phyloP scores from a whole-genome alignment of 2,888 invertebrate genomes.

The Drosophila recens region DNA sequence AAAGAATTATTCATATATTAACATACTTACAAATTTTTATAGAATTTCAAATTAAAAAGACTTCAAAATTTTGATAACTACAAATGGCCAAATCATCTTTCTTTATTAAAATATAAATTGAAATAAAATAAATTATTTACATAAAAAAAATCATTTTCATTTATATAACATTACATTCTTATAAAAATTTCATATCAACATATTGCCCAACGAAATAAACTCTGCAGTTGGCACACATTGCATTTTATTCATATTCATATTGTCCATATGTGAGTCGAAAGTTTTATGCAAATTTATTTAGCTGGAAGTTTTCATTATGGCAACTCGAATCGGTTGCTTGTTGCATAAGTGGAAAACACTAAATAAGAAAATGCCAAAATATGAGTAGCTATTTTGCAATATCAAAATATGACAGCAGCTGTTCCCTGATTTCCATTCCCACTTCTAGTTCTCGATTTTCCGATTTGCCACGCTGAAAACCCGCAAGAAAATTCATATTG shows the following conservation, averaged over 20 bases:
- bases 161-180: background rate
- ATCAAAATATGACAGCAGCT: constrained; percentile 52
- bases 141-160: background rate
- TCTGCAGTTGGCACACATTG: constrained; percentile 29
- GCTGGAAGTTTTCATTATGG: constrained; percentile 48
- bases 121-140: background rate
- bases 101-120: too few species aligned
- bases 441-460: constrained; percentile 5
- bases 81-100: too few species aligned
- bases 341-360: constrained; percentile 36
- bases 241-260: constrained; percentile 23
- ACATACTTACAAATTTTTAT: too few species aligned
- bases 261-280: constrained; percentile 25
- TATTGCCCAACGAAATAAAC: constrained; percentile 6
- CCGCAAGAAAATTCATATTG: constrained; percentile 39
- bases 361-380: constrained; percentile 55
- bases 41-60: too few species aligned
- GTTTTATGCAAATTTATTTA: constrained; percentile 63
- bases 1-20: too few species aligned
- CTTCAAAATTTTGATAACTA: too few species aligned
- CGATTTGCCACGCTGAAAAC: constrained; percentile 44
- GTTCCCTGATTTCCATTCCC: constrained; percentile 15
- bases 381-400: constrained; percentile 47
- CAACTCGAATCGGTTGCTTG: constrained; percentile 6
- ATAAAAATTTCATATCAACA: background rate